Percentiles rank a stretch among this genome's conserved stretches.
phyloP scores from a whole-genome alignment of 2,113 vertebrate genomes.

The Suncus etruscus region DNA sequence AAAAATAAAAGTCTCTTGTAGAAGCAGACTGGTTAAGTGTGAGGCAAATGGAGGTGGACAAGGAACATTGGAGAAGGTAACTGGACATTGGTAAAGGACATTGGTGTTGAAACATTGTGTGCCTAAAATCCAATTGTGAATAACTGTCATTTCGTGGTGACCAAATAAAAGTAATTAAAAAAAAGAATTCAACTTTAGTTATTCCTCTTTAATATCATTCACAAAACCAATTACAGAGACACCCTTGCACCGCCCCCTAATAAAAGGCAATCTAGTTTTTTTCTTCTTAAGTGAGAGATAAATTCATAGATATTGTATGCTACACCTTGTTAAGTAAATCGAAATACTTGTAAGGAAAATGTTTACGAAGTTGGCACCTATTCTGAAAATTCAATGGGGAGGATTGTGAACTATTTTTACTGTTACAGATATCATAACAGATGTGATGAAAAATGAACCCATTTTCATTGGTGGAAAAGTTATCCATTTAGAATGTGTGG shows the following conservation, averaged over 20 bases:
- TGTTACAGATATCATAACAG: not conserved
- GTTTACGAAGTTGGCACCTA: not conserved
- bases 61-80: no score
- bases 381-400: not conserved
- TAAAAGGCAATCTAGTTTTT: not conserved
- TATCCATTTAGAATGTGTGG: no score
- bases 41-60: no score
- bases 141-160: no score
- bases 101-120: no score
- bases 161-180: no score
- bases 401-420: not conserved
- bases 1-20: no score
- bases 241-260: not conserved
- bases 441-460: no score
- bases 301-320: not conserved
- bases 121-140: no score
- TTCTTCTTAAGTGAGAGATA: not conserved
- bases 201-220: slow-evolving; percentile 5
- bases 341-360: slow-evolving; percentile 38
- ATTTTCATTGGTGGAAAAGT: no score
- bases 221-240: not conserved
- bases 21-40: no score
- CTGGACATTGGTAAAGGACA: no score
- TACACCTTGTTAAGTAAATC: not conserved
- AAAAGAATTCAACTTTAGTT: not conserved